Base-by-base conservation (phyloP, 2,797 vertebrate genomes). In the Dallia pectoralis region DNA sequence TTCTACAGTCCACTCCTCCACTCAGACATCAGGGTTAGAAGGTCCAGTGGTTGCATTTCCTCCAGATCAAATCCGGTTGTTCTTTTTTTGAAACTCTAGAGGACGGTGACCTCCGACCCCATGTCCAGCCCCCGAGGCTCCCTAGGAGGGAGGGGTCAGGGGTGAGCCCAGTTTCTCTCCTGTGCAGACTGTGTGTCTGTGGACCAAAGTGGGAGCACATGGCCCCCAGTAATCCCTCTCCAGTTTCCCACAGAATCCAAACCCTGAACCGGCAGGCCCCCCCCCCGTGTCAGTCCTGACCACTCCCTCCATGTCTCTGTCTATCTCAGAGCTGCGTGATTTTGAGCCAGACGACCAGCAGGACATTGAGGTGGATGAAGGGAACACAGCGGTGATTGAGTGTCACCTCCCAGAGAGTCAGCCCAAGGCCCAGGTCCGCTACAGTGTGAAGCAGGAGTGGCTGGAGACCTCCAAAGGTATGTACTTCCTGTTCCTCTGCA, bases 401-500 rank as follows among this genome's bases (percentile, higher is more conserved):
- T 99, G 97, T 0, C 96, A 99, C 86, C 92, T 99, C 74, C 97
- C 97, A 0, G 97, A 99, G 86, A 98, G 97, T 84, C 97, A 98
- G 76, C 97, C 97, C n/a, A 97, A 98, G 89, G 97, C 97, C 75
- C 96, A 97, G 90, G 97, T 97, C 84, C 96, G 97, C 82, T 99
- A 99, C 91, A 99, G 97, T 0, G 95, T 99, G 90, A 98, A 98
- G 73, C 97, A 99, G 80, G 96, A 99, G 85, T 98, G 97, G 97
- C 93, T 99, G 70, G 97, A 98, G 86, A 93, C 95, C 0, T 99
- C 97, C 65, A 95, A 97, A 95, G 97, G 97, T 98, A 88, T 81
- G 32, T 18, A 4, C 70, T 25, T 25, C 11, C 25, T 18, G 14
- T 59, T 25, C 36, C 0, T 71, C 63, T 62, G n/a, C n/a, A n/a